phyloP scores from a whole-genome alignment of 2,113 vertebrate species.

The Cyprinodon brontotheroides region DNA sequence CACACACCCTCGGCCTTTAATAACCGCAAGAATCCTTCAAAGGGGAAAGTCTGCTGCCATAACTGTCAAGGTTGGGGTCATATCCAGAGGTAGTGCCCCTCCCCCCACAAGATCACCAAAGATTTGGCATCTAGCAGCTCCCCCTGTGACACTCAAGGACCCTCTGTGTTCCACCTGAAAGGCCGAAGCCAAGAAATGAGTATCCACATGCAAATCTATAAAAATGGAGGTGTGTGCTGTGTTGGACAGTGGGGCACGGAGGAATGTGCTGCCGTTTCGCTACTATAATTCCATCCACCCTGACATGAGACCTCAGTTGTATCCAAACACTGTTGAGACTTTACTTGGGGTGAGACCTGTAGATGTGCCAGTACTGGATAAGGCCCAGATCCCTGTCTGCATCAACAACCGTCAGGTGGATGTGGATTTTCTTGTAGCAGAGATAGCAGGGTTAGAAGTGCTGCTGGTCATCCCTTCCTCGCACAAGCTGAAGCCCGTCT shows the following conservation, averaged over 20 bases:
- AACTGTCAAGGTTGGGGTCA: constrained; percentile 9
- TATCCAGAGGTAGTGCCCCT: neutral
- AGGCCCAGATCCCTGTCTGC: neutral
- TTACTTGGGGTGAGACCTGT: constrained; percentile 1
- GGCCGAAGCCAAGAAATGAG: constrained; percentile 2
- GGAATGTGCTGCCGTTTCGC: neutral
- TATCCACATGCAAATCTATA: neutral
- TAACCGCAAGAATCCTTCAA: neutral
- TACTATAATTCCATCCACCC: neutral
- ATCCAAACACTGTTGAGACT: neutral
- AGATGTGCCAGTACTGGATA: neutral
- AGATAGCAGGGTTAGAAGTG: neutral
- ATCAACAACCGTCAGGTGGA: neutral
- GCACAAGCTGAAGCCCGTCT: neutral
- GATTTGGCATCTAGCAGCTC: neutral
- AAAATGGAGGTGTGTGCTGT: neutral
- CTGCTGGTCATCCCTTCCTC: constrained; percentile 1
- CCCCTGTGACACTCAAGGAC: neutral
- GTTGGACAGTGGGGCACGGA: constrained; percentile 1
- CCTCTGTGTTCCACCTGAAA: neutral
- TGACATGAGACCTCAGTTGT: too few relatives aligned
- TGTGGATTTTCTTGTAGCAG: neutral
- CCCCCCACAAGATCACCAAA: neutral
- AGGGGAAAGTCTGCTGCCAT: neutral
- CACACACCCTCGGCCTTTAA: neutral